Percentiles rank a stretch among this genome's conserved stretches.
Evolutionary conservation across 1,140 invertebrate species (phyloP).

Genomic region (Megalopta genalis): DNA sequence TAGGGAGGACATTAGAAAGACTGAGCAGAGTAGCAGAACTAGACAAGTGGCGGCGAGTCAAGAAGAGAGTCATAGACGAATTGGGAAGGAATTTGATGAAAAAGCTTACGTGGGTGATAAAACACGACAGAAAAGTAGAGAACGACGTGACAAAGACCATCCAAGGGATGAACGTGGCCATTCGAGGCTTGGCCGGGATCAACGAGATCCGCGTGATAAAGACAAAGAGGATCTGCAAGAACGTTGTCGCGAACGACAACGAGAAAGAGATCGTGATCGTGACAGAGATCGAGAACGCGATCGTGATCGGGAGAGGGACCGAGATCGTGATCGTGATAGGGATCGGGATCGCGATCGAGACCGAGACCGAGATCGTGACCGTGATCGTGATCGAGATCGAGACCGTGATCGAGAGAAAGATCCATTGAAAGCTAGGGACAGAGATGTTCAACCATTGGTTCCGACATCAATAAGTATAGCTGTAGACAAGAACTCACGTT

Average conservation of each 20-base stretch:
- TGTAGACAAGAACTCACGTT: constrained; percentile 66
- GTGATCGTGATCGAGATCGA: constrained; percentile 56
- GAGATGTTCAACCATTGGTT: constrained; percentile 48
- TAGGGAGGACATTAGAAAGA: constrained; percentile 69
- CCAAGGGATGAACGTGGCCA: constrained; percentile 69
- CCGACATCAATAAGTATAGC: constrained; percentile 44
- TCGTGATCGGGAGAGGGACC: constrained; percentile 55
- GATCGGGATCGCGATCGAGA: constrained; percentile 52
- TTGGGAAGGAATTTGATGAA: constrained; percentile 65
- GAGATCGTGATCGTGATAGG: constrained; percentile 55
- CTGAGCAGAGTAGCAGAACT: constrained; percentile 50
- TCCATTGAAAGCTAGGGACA: constrained; percentile 53
- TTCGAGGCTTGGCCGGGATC: constrained; percentile 71
- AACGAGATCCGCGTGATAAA: constrained; percentile 72
- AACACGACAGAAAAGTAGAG: constrained; percentile 70
- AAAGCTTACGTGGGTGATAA: constrained; percentile 64
- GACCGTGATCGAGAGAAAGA: constrained; percentile 66
- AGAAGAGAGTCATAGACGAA: constrained; percentile 70
- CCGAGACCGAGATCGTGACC: constrained; percentile 24
- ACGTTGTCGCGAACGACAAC: constrained; percentile 67
- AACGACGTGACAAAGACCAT: constrained; percentile 74
- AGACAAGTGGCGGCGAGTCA: constrained; percentile 66
- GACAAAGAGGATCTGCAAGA: constrained; percentile 76
- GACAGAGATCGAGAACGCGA: constrained; percentile 61
- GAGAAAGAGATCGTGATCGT: constrained; percentile 59